Percentiles rank a stretch among this genome's conserved stretches.
phyloP scores from a whole-genome alignment of 2,797 vertebrate genomes.

The Acanthornis magna region DNA sequence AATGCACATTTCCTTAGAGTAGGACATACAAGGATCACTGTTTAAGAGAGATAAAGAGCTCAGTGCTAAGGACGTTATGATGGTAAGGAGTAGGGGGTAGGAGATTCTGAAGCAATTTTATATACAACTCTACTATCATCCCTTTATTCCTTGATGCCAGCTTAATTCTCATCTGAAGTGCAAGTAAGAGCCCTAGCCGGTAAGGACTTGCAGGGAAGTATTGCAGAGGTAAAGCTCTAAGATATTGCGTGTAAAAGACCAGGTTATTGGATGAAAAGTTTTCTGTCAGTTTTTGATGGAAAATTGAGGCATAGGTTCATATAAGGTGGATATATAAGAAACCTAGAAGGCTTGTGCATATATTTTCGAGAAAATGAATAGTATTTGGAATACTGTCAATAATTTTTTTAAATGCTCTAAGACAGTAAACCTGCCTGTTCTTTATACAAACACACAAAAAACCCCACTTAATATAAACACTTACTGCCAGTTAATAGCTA shows the following conservation, averaged over 20 bases:
- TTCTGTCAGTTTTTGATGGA: neutral
- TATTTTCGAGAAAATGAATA: neutral
- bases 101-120: neutral
- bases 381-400: neutral
- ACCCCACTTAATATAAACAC: neutral
- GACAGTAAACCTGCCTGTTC: neutral
- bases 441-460: neutral
- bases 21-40: neutral
- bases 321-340: neutral
- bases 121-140: neutral
- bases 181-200: neutral
- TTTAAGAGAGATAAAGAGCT: neutral
- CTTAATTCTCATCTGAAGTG: neutral
- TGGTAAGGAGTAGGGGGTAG: neutral
- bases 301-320: neutral
- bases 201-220: neutral
- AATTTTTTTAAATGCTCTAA: neutral
- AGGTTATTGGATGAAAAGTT: neutral
- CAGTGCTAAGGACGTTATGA: neutral
- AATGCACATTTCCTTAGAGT: neutral
- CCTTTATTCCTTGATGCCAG: neutral
- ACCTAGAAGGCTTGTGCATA: neutral
- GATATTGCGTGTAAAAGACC: neutral
- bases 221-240: neutral
- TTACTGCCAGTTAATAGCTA: neutral